Evolutionary conservation across 2,888 invertebrate genomes (phyloP), one percentile per base, ranked within the genome.

Genomic region (Drosophila mercatorum): DNA sequence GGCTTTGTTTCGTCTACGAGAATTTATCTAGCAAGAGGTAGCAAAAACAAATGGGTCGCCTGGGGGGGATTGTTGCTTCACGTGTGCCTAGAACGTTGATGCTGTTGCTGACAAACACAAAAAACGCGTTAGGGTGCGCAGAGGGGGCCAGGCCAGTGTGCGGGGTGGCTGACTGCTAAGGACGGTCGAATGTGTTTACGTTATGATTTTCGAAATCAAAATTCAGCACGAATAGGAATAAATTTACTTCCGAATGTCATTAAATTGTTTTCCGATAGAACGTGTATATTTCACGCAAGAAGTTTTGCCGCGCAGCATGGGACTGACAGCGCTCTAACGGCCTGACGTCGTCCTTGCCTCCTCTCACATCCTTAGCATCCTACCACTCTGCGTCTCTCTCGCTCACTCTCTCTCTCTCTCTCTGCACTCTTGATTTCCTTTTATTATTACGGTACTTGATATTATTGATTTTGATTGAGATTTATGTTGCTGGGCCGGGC

Each of bases 201-300:
- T 80, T 83, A 83, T 90, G 90, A 86, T 91, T 89, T 89, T 82
- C 78, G 81, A 87, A 91, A 92, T 91, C 91, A 89, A 86, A 91
- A 90, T 90, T 91, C 91, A 91, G 90, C 89, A 91, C 91, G 89
- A 89, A 83, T 81, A 83, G 81, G 85, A 88, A 91, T 91, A 89
- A 90, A 90, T 91, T 91, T 88, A 91, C 91, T 90, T 91, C 91
- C 91, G 91, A 88, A 89, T 90, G 85, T 86, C 91, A 92, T 91
- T 91, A 92, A 92, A 92, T 92, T 89, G 89, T 89, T 92, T 91
- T 91, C 91, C 89, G 91, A 91, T 91, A 88, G 90, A 90, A 86
- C 86, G 90, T 86, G 86, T 86, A 83, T 83, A 86, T 90, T 86
- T 90, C 87, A 84, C 82, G 88, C 75, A 83, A 80, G 73, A 85